Evolutionary conservation across 1,140 invertebrate species (phyloP), one percentile per base, ranked within the genome.

Genomic region (Babylonia areolata): DNA sequence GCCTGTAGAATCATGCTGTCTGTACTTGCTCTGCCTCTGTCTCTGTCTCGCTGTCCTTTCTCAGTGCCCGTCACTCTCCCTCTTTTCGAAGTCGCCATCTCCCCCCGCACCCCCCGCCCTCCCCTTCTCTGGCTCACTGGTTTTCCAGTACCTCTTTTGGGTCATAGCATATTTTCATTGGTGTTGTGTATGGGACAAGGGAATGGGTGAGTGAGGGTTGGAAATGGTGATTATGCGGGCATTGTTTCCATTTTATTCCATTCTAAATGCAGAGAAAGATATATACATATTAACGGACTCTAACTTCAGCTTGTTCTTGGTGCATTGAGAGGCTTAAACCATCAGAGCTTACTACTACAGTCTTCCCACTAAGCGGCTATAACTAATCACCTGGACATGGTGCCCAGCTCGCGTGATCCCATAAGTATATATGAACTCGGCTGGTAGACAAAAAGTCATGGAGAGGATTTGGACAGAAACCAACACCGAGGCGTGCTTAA

Each of bases 371-470:
- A 64, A 64, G 58, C 58, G 58, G 58, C 58, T 64, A 64, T 64
- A 64, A 64, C 58, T 64, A 64, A 64, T 64, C 58, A 64, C 28
- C 58, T 64, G 58, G 28, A 64, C 58, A 23, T 23, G 20, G 15
- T 64, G 15, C 58, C 28, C 15, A 23, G 6, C 15, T 2, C 58
- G 58, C 58, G 28, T 64, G 58, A 64, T 64, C 58, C 9, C 15
- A 64, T 64, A 64, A 64, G 58, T 64, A 64, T 64, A 64, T 64
- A 64, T 64, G 58, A 64, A 64, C 58, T 64, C 28, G 15, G 58
- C 58, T 64, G 23, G 58, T 64, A 64, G 58, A 64, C 58, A 64
- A 51, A 51, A 64, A 64, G 28, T 64, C 58, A n/a, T n/a, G 28
- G 58, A 12, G 58, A 64, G 58, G 58, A 64, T 64, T 64, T 20